Conservation (phyloP, 2,797 vertebrate genomes). For the Cossypha dichroa region DNA sequence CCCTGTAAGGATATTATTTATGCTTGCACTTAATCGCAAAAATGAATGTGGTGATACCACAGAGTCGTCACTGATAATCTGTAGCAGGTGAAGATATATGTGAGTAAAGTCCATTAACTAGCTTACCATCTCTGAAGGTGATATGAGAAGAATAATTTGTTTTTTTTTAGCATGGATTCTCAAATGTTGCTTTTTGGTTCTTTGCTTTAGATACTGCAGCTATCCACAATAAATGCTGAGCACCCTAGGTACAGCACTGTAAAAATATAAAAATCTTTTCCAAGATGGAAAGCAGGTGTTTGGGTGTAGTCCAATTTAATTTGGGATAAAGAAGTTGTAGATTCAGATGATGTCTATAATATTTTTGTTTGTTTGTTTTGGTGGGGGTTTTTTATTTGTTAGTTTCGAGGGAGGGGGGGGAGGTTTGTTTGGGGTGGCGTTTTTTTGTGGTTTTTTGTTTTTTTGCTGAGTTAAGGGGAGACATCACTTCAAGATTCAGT, state of each 20-base stretch:
- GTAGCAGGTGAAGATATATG: background rate
- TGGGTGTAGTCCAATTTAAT: background rate
- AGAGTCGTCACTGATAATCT: background rate
- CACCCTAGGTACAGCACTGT: background rate
- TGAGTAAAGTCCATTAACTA: background rate
- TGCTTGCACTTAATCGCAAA: background rate
- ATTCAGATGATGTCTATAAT: background rate
- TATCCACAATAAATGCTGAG: background rate
- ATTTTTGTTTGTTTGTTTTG: background rate
- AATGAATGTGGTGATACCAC: background rate
- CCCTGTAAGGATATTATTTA: background rate
- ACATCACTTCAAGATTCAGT: background rate
- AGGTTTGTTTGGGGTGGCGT: too few relatives aligned
- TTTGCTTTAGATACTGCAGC: background rate
- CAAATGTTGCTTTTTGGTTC: background rate
- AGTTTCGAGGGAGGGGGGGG: too few relatives aligned
- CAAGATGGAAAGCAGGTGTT: background rate
- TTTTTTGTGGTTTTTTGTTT: background rate
- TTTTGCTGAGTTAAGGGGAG: background rate
- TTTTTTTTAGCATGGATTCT: background rate
- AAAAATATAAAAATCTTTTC: background rate
- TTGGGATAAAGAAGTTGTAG: background rate
- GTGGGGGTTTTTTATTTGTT: background rate
- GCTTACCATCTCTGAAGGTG: background rate
- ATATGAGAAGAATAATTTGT: background rate